Evolutionary conservation across 2,113 vertebrate species (phyloP).

Genomic region (Pseudopipra pipra): DNA sequence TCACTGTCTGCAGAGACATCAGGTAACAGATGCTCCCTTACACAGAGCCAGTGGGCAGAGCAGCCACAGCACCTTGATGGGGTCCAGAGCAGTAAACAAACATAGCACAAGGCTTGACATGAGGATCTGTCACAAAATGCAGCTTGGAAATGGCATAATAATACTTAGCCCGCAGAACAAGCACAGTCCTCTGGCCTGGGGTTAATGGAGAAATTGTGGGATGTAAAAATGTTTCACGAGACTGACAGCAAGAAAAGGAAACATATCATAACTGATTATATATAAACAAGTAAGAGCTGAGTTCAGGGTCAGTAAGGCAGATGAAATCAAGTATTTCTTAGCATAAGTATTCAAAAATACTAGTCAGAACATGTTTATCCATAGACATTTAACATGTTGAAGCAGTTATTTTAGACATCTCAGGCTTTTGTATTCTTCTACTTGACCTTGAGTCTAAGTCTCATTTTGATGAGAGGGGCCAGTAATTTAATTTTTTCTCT

Average conservation of each 20-base stretch:
- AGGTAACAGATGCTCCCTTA: not conserved
- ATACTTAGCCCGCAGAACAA: not conserved
- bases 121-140: not conserved
- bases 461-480: not conserved
- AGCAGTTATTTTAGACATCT: not conserved
- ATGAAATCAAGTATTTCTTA: not conserved
- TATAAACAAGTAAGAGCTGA: not conserved
- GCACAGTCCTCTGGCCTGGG: not conserved
- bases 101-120: accelerated
- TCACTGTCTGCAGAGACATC: not conserved
- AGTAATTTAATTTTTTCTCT: not conserved
- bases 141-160: not conserved
- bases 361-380: not conserved
- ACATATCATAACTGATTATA: accelerated
- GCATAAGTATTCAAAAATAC: not conserved
- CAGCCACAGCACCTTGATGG: not conserved
- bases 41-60: not conserved
- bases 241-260: not conserved
- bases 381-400: not conserved
- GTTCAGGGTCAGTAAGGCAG: not conserved
- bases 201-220: not conserved
- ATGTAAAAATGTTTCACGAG: not conserved
- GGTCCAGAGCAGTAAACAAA: not conserved
- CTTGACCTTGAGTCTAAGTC: not conserved
- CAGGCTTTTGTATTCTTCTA: not conserved